Conservation (phyloP, 2,113 vertebrate genomes). For the Dasyprocta punctata region DNA sequence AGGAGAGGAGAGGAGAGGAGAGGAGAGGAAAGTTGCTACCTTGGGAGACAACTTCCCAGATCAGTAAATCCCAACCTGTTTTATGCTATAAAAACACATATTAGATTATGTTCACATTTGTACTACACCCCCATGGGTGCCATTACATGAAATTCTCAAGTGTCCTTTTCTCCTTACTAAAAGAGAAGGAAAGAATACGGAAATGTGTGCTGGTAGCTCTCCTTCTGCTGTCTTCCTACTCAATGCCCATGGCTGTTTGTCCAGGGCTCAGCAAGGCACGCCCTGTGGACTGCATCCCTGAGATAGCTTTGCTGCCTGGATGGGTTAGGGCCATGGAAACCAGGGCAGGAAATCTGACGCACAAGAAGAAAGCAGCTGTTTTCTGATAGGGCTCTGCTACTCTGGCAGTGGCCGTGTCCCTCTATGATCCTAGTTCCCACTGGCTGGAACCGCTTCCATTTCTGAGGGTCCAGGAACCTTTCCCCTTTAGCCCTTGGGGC, state of each 20-base stretch:
- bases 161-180: not conserved
- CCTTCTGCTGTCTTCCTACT: not conserved
- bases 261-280: not conserved
- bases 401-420: not conserved
- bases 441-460: not conserved
- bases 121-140: not conserved
- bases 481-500: not conserved
- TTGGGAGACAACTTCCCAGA: constrained; percentile 3
- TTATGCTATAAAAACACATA: constrained; percentile 13
- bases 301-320: not conserved
- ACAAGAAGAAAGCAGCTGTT: not conserved
- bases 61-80: constrained; percentile 4
- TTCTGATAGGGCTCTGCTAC: not conserved
- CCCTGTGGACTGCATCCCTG: not conserved
- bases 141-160: not conserved
- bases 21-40: not conserved
- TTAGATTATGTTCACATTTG: constrained; percentile 37
- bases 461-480: not conserved
- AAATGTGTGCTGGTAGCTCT: not conserved
- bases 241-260: not conserved
- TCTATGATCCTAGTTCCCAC: not conserved
- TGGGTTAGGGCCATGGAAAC: not conserved
- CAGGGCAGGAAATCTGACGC: not conserved
- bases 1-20: too few species aligned
- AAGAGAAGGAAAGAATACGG: not conserved